phyloP scores from a whole-genome alignment of 2,113 vertebrate genomes.

The Vulpes ferrilata region DNA sequence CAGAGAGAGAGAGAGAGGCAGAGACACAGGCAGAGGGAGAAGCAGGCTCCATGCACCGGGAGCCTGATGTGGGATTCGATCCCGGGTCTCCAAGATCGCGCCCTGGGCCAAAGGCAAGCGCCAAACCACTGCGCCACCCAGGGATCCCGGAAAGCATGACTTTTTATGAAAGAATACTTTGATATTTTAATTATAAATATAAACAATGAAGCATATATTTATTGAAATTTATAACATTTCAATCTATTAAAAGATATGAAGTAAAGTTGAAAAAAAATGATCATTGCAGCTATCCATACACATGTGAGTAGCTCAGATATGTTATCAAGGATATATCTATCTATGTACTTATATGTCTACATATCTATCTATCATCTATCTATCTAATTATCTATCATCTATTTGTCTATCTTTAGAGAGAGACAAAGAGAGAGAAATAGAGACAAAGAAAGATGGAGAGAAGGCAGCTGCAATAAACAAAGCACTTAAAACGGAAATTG shows the following conservation, averaged over 20 bases:
- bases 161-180: neutral
- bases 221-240: neutral
- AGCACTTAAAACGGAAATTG: neutral
- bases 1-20: too few relatives aligned
- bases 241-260: neutral
- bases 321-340: neutral
- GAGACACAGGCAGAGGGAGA: too few relatives aligned
- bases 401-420: too few relatives aligned
- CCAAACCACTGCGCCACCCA: too few relatives aligned
- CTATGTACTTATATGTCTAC: neutral
- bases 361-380: neutral
- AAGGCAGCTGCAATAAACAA: neutral
- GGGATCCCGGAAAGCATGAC: neutral
- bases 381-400: too few relatives aligned
- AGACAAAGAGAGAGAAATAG: neutral
- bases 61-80: too few relatives aligned
- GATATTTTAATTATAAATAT: neutral
- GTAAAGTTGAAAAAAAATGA: neutral
- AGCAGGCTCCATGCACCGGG: too few relatives aligned
- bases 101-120: too few relatives aligned
- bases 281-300: neutral
- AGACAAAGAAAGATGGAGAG: neutral
- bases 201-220: neutral
- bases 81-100: too few relatives aligned
- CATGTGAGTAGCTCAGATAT: neutral